Evolutionary conservation across 1,140 invertebrate genomes (phyloP).

Genomic region (Eufriesea mexicana): DNA sequence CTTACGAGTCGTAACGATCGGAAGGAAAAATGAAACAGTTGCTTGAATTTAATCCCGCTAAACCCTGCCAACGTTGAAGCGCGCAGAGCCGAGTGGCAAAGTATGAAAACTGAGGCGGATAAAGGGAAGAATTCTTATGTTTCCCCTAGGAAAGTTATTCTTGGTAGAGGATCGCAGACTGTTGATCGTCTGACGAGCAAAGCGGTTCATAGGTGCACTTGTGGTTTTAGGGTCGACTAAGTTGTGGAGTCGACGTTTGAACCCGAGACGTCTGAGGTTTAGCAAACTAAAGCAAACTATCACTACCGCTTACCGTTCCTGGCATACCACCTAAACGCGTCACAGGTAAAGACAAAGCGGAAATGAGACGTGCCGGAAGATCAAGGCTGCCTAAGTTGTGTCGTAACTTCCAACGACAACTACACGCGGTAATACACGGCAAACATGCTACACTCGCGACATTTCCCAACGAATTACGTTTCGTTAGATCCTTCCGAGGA

Average conservation of each 20-base stretch:
- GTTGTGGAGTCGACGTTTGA: conserved; percentile 59
- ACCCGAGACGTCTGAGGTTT: conserved; percentile 65
- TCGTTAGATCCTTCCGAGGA: too few species aligned
- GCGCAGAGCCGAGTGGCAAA: too few species aligned
- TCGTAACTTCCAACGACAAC: conserved; percentile 44
- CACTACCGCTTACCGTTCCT: conserved; percentile 69
- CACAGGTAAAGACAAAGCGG: conserved; percentile 55
- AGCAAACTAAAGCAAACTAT: conserved; percentile 76
- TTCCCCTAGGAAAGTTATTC: neutral
- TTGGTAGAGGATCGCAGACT: neutral
- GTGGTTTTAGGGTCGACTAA: conserved; percentile 60
- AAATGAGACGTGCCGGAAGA: conserved; percentile 55
- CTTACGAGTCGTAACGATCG: too few species aligned
- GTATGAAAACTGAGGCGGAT: neutral
- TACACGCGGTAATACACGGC: neutral
- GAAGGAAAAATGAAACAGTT: too few species aligned
- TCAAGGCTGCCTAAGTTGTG: conserved; percentile 47
- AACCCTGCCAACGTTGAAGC: too few species aligned
- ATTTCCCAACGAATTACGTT: conserved; percentile 4
- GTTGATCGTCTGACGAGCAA: conserved; percentile 38
- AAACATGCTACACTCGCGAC: neutral
- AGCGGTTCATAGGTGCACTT: conserved; percentile 37
- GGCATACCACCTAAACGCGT: conserved; percentile 66
- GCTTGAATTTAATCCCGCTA: too few species aligned
- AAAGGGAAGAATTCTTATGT: neutral